A percentile compares a stretch with the other conserved stretches of the same genome.
Evolutionary conservation across 2,113 vertebrate species (phyloP).

Genomic region (Stegastes partitus): DNA sequence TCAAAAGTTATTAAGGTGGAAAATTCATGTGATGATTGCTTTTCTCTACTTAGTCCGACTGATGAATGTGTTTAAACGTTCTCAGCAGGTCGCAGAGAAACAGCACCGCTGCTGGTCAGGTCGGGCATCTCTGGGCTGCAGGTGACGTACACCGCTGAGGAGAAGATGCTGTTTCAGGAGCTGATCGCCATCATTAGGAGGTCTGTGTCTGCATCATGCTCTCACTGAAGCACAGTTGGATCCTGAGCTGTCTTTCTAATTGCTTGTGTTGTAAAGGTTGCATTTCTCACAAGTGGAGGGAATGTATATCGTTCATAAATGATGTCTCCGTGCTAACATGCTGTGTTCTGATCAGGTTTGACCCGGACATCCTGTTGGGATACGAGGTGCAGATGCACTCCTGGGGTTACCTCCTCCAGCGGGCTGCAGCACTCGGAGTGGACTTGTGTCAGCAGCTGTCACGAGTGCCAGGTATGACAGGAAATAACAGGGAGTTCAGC

Average conservation of each 20-base stretch:
- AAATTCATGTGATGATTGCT: neutral
- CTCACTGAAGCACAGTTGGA: too few relatives aligned
- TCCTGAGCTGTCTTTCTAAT: too few relatives aligned
- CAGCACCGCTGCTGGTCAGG: constrained; percentile 92
- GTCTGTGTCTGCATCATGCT: constrained; percentile 77
- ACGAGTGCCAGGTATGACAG: constrained; percentile 91
- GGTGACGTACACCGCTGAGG: constrained; percentile 92
- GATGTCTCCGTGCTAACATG: neutral
- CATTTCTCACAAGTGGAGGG: too few relatives aligned
- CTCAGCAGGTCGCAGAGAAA: constrained; percentile 86
- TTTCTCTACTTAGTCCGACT: neutral
- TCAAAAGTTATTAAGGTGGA: neutral
- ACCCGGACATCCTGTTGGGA: constrained; percentile 96
- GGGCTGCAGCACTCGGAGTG: constrained; percentile 89
- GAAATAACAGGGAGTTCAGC: neutral
- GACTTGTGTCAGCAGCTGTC: constrained; percentile 96
- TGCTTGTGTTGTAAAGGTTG: too few relatives aligned
- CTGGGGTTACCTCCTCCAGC: constrained; percentile 97
- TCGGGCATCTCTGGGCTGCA: constrained; percentile 93
- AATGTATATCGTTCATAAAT: too few relatives aligned
- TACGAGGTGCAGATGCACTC: constrained; percentile 99
- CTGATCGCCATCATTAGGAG: constrained; percentile 90
- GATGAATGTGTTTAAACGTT: neutral
- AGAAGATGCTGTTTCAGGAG: constrained; percentile 95
- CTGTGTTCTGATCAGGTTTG: constrained; percentile 87